Evolutionary conservation across 1,140 invertebrate genomes (phyloP), one percentile per base, ranked within the genome.

Genomic region (Atta texana): DNA sequence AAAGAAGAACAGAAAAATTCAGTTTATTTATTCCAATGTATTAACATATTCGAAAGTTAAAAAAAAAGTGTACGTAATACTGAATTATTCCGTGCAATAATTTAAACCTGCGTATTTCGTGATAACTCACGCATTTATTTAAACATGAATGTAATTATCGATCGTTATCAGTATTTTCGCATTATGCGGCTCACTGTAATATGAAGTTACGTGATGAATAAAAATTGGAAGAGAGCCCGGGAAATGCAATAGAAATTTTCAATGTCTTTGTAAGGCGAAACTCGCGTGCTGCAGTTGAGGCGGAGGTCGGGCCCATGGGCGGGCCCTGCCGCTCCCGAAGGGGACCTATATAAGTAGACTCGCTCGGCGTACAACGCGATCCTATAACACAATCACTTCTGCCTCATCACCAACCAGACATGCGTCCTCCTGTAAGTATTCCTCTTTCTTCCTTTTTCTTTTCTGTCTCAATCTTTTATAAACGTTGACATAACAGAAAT

Each of bases 261-360:
- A 93, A 92, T 91, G 91, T 92, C 89, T 81, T 69, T 74, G 44
- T 92, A 87, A 88, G 86, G 85, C 82, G 69, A 78, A 78, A 89
- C 55, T 59, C 71, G 90, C 87, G 92, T 69, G 63, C 72, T 84
- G 88, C 87, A 84, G 90, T 81, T 87, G 90, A 92, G 86, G 90
- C 93, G 93, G 94, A 93, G 94, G 94, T 94, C 91, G 94, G 92
- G 92, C 90, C 92, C 92, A 95, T 95, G 94, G 94, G 94, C 94
- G 94, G 94, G 91, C 92, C 94, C 91, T 84, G 94, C 92, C 94
- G 94, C 94, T 94, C 94, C 93, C 93, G 92, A 93, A 89, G 92
- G 92, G 93, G 89, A 92, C 92, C 94, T 95, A 95, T 95, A 95
- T 95, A 95, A 95, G 94, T 92, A 92, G 93, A 92, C 91, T 91